These are phyloP conservation scores for Crotalus tigris DNA, from an alignment of 2,113 vertebrate species.

Conservation along the genomic window DNA sequence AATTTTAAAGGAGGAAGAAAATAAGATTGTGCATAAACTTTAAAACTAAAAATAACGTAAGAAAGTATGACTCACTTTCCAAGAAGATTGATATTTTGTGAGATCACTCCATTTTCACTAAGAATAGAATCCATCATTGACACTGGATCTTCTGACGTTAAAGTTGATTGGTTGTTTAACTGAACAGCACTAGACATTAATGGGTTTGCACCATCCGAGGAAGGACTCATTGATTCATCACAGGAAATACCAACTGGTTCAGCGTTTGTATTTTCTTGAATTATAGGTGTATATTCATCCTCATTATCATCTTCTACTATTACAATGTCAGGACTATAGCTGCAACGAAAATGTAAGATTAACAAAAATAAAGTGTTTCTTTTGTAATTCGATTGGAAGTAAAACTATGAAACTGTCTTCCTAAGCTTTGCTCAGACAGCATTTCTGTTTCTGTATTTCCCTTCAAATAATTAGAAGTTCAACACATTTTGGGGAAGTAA, in stretches of 20 bases:
- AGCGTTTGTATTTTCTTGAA: slow-evolving; percentile 66
- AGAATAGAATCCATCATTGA: slow-evolving; percentile 98
- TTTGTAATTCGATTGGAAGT: not conserved
- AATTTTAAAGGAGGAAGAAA: not conserved
- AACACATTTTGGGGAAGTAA: not conserved
- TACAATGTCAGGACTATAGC: slow-evolving; percentile 81
- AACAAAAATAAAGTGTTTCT: not conserved
- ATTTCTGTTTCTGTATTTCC: not conserved
- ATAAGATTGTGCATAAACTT: not conserved
- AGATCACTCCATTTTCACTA: slow-evolving; percentile 85
- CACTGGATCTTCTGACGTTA: slow-evolving; percentile 86
- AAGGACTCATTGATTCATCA: slow-evolving; percentile 49
- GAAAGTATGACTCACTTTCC: slow-evolving; percentile 83
- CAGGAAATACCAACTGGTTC: slow-evolving; percentile 51
- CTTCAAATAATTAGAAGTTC: not conserved
- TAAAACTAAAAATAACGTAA: not conserved
- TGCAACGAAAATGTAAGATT: slow-evolving; percentile 39
- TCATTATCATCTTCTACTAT: slow-evolving; percentile 84
- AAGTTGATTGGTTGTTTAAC: slow-evolving; percentile 76
- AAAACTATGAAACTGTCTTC: not conserved
- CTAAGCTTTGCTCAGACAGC: not conserved
- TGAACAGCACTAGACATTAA: slow-evolving; percentile 78
- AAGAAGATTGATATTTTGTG: slow-evolving; percentile 92
- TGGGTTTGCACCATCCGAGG: slow-evolving; percentile 54
- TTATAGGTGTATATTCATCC: slow-evolving; percentile 68